Evolutionary conservation across 2,113 vertebrate species (phyloP).

Genomic region (Laticauda colubrina): DNA sequence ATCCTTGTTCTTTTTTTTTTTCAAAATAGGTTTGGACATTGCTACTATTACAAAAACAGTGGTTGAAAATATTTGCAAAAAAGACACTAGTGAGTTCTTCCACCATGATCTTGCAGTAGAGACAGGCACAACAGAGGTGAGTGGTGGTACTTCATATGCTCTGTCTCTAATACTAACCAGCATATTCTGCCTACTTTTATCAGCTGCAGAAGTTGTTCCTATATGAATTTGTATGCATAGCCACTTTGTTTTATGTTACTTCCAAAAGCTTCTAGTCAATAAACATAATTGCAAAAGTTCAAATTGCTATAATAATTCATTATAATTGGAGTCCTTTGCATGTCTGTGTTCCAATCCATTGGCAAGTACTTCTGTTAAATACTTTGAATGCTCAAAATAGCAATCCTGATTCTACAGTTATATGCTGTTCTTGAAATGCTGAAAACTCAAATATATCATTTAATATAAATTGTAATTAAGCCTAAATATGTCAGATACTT

Average conservation of each 20-base stretch:
- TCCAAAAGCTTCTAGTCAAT: not conserved
- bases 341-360: not conserved
- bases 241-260: not conserved
- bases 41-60: conserved; percentile 88
- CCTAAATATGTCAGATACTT: not conserved
- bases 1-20: conserved; percentile 1
- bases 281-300: not conserved
- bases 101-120: conserved; percentile 80
- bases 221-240: not conserved
- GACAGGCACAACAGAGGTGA: conserved; percentile 77
- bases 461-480: not conserved
- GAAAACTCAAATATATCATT: not conserved
- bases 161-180: accelerated
- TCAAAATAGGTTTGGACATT: conserved; percentile 75
- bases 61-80: conserved; percentile 86
- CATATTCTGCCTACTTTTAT: not conserved
- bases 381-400: not conserved
- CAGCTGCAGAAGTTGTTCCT: not conserved
- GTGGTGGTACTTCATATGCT: not conserved
- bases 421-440: not conserved
- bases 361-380: not conserved
- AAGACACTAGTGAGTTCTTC: conserved; percentile 79
- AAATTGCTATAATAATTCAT: not conserved
- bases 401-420: not conserved
- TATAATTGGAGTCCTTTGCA: not conserved